These are phyloP conservation scores for Luidia sarsii DNA, from an alignment of 53 echinoderm and acorn worm species.

Conservation along the genomic window DNA sequence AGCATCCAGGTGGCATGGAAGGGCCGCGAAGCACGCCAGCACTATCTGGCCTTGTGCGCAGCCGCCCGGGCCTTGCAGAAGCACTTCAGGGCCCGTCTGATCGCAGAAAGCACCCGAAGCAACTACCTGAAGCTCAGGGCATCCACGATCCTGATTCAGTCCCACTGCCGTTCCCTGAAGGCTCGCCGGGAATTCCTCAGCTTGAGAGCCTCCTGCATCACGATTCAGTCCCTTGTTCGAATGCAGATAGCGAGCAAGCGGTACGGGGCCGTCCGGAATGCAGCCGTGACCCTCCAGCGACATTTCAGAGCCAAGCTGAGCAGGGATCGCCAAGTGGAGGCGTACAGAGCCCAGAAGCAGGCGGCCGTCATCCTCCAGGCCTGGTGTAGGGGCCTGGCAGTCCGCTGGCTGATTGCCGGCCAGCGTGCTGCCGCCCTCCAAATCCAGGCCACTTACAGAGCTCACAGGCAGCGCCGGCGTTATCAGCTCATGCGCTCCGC, in stretches of 20 bases:
- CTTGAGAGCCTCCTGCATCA: constrained; percentile 47
- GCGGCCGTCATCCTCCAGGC: constrained; percentile 45
- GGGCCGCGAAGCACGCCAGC: constrained; percentile 6
- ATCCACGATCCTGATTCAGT: constrained; percentile 53
- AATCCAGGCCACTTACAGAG: constrained; percentile 70
- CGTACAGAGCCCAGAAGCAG: constrained; percentile 18
- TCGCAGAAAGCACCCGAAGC: constrained; percentile 9
- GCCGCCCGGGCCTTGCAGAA: constrained; percentile 47
- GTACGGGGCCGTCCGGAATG: constrained; percentile 36
- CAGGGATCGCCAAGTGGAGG: constrained; percentile 8
- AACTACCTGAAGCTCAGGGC: constrained; percentile 23
- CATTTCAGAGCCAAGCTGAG: constrained; percentile 62
- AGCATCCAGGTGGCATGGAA: constrained; percentile 63
- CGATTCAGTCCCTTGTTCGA: constrained; percentile 56
- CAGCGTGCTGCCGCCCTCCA: constrained; percentile 35
- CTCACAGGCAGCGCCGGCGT: neutral
- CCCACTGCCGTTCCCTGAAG: constrained; percentile 7
- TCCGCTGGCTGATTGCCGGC: constrained; percentile 34
- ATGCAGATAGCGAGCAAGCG: constrained; percentile 12
- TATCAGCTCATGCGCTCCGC: constrained; percentile 46
- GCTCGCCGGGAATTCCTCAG: constrained; percentile 23
- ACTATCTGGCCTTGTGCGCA: constrained; percentile 27
- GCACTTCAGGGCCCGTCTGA: constrained; percentile 32
- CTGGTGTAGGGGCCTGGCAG: constrained; percentile 30
- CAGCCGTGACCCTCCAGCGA: constrained; percentile 60